These are phyloP conservation scores for Hyppa rectilinea DNA, from an alignment of 2,888 invertebrate genomes.

Conservation along the genomic window DNA sequence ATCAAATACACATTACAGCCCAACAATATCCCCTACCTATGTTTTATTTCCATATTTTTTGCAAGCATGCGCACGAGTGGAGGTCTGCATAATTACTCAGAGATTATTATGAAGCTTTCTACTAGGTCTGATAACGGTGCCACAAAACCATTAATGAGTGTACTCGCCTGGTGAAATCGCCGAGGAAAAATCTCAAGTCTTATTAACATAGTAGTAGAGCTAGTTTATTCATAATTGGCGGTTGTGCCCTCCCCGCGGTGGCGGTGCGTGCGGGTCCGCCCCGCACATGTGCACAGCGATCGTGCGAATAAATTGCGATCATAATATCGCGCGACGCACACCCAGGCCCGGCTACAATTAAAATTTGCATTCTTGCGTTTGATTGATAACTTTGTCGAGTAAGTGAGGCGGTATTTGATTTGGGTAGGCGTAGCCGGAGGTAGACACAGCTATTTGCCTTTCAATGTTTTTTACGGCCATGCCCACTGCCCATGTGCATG, in stretches of 20 bases:
- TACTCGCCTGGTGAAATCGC: constrained; percentile 86
- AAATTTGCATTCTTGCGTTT: constrained; percentile 88
- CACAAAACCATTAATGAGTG: constrained; percentile 87
- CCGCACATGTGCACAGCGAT: constrained; percentile 72
- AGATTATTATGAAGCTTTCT: constrained; percentile 81
- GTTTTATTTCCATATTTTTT: constrained; percentile 23
- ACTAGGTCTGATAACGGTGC: constrained; percentile 81
- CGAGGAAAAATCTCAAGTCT: constrained; percentile 87
- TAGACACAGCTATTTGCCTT: constrained; percentile 50
- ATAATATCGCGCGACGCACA: constrained; percentile 83
- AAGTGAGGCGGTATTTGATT: constrained; percentile 80
- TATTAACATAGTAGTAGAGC: constrained; percentile 89
- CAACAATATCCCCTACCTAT: not conserved
- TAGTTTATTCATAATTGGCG: constrained; percentile 90
- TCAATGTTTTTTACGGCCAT: constrained; percentile 46
- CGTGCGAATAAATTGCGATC: constrained; percentile 83
- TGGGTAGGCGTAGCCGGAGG: constrained; percentile 71
- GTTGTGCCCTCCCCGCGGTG: constrained; percentile 80
- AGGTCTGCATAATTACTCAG: constrained; percentile 63
- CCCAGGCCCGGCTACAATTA: constrained; percentile 82
- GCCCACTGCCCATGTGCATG: constrained; percentile 35
- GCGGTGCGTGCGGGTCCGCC: constrained; percentile 77
- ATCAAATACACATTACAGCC: not conserved
- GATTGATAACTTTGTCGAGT: constrained; percentile 88
- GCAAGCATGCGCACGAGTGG: constrained; percentile 40